Conservation (phyloP, 2,888 invertebrate genomes). For the Acanthosoma haemorrhoidale region DNA sequence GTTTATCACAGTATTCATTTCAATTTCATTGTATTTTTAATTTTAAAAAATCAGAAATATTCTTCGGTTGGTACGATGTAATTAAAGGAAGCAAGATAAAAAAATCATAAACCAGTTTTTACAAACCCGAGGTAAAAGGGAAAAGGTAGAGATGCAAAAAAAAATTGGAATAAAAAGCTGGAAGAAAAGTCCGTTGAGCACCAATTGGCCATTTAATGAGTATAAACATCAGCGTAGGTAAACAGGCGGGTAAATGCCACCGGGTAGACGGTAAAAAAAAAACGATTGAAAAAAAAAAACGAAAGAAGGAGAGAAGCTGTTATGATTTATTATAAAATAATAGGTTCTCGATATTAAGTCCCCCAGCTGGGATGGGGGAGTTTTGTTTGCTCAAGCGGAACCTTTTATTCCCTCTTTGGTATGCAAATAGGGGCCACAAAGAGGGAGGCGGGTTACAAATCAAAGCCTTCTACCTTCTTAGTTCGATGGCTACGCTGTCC, state of each 20-base stretch:
- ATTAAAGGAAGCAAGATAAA: not conserved
- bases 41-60: too few relatives aligned
- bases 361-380: not conserved
- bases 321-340: conserved; percentile 31
- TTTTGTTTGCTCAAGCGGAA: not conserved
- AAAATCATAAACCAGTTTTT: not conserved
- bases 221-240: conserved; percentile 10
- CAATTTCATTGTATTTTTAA: too few relatives aligned
- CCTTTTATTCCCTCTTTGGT: conserved; percentile 31
- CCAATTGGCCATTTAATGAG: conserved; percentile 25
- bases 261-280: not conserved
- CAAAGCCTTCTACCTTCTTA: not conserved
- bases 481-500: not conserved
- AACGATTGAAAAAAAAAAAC: conserved; percentile 11
- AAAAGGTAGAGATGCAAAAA: not conserved
- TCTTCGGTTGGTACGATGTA: too few relatives aligned
- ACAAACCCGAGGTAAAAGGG: not conserved
- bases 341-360: not conserved
- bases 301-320: conserved; percentile 9
- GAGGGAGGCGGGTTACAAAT: not conserved
- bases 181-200: not conserved
- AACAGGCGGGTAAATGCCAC: conserved; percentile 1
- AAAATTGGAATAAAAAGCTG: not conserved
- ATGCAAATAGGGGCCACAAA: conserved; percentile 33
- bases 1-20: too few relatives aligned